These are phyloP conservation scores for Percopsis transmontana DNA, from an alignment of 2,113 vertebrate species.

Conservation along the genomic window DNA sequence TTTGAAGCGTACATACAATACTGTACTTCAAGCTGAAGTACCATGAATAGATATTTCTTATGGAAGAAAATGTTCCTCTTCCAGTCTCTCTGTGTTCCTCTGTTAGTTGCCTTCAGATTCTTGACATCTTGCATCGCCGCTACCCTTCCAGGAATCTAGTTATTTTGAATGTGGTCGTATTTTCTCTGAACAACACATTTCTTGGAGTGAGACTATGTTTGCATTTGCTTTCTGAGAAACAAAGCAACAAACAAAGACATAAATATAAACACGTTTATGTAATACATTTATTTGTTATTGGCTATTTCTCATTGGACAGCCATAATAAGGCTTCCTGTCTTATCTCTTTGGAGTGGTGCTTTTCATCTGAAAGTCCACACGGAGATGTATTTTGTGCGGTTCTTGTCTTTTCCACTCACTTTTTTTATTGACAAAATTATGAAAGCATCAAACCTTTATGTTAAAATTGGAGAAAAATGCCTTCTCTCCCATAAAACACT, in stretches of 20 bases:
- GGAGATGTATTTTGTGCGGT: background rate
- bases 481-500: slow-evolving; percentile 10
- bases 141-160: too few relatives aligned
- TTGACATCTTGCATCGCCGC: slow-evolving; percentile 40
- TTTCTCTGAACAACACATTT: too few relatives aligned
- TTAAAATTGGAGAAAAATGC: slow-evolving; percentile 4
- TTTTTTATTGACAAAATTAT: slow-evolving; percentile 42
- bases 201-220: too few relatives aligned
- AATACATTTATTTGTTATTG: too few relatives aligned
- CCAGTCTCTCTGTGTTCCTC: slow-evolving; percentile 49
- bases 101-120: slow-evolving; percentile 50
- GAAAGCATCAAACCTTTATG: slow-evolving; percentile 27
- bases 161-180: too few relatives aligned
- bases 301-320: slow-evolving; percentile 13
- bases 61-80: slow-evolving; percentile 51
- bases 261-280: too few relatives aligned
- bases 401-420: too few relatives aligned
- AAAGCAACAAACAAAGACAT: too few relatives aligned
- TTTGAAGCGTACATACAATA: slow-evolving; percentile 56
- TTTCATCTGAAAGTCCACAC: background rate
- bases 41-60: slow-evolving; percentile 59
- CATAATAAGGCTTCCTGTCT: background rate
- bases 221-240: too few relatives aligned
- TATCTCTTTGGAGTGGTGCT: background rate
- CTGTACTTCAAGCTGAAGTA: slow-evolving; percentile 68